Evolutionary conservation across 1,140 invertebrate species (phyloP), one percentile per base, ranked within the genome.

Genomic region (Cylas formicarius): DNA sequence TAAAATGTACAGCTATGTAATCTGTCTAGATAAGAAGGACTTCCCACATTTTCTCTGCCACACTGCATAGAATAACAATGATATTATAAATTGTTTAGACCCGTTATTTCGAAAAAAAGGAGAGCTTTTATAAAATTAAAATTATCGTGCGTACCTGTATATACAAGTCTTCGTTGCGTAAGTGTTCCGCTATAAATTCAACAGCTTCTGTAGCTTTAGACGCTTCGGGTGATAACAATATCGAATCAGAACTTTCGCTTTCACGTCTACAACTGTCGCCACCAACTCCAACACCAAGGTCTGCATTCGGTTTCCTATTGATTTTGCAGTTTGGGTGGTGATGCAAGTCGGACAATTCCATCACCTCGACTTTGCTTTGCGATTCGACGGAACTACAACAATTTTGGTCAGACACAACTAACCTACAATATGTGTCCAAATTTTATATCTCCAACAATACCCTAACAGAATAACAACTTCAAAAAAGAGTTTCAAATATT

Each of bases 101-200:
- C n/a, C n/a, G n/a, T n/a, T n/a, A 8, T 26, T 9, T 9, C 24
- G 13, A 26, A 26, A 26, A 26, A 26, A 26, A 26, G 13, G 24
- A 26, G 24, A 26, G 24, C 9, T n/a, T n/a, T n/a, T n/a, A n/a
- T n/a, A n/a, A n/a, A n/a, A n/a, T n/a, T n/a, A n/a, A n/a, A n/a
- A n/a, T n/a, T n/a, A n/a, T 2, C 27, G 4, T 18, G 47, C 62
- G 67, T 67, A 94, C 92, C 80, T 97, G 93, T 68, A 96, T 95
- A 59, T 96, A 94, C 58, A 93, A 82, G 73, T 96, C 91, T 70
- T 95, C 92, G 64, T 93, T 93, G 53, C 92, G 81, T 44, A 98
- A 76, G 76, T 98, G 93, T 68, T 97, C 93, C 16, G 94, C 94
- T 49, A 98, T 97, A 67, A 97, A 97, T 63, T 94, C 90, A 1